Evolutionary conservation across 2,113 vertebrate genomes (phyloP).

Genomic region (Stigmatopora argus): DNA sequence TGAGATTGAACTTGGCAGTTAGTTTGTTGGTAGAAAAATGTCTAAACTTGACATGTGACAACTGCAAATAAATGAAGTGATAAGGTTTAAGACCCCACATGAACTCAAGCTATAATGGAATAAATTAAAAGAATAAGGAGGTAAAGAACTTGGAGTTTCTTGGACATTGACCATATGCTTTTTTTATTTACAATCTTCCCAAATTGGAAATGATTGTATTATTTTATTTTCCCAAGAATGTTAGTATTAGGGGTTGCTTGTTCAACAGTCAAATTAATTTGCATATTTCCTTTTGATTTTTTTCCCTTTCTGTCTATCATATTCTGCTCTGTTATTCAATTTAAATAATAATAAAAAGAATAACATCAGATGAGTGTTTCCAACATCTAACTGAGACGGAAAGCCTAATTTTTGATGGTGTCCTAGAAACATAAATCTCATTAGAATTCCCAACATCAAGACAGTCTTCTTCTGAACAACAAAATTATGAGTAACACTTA

Average conservation of each 20-base stretch:
- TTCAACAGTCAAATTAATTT: constrained; percentile 33
- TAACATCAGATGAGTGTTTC: constrained; percentile 54
- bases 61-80: background rate
- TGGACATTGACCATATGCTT: too few relatives aligned
- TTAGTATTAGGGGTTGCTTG: constrained; percentile 22
- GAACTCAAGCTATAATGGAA: too few relatives aligned
- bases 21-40: background rate
- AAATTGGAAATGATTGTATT: background rate
- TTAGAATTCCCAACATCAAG: constrained; percentile 75
- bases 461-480: constrained; percentile 68
- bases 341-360: constrained; percentile 29
- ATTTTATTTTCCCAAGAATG: background rate
- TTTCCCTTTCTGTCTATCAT: constrained; percentile 58
- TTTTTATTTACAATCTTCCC: background rate
- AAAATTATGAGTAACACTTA: constrained; percentile 67
- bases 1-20: background rate
- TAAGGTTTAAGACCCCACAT: background rate
- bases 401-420: constrained; percentile 69
- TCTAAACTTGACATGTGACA: background rate
- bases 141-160: too few relatives aligned
- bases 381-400: constrained; percentile 69
- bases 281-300: constrained; percentile 49
- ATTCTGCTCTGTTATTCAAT: constrained; percentile 59
- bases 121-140: too few relatives aligned
- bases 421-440: constrained; percentile 78